Base-by-base conservation (phyloP, 2,888 invertebrate species). In the Agonopterix heracliana region DNA sequence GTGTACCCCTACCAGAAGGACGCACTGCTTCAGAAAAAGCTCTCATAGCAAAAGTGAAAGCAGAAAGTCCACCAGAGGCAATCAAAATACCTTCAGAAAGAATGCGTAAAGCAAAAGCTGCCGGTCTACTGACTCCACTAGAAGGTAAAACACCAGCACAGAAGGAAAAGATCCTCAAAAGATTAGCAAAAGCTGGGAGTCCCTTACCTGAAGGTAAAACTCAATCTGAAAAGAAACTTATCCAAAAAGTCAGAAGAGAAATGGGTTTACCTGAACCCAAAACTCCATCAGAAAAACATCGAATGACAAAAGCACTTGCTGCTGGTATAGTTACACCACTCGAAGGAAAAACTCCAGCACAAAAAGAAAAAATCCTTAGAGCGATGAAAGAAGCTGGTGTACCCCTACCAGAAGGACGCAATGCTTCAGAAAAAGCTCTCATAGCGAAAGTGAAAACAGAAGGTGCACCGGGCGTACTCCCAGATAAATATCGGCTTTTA, bases 401-500 rank as follows among this genome's bases (percentile, higher is more conserved):
- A 9, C 55, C 64, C 0, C 46, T 74, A 14, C 66, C 73, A n/a
- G 47, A 65, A 54, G 68, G 66, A 1, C 49, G 67, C 11, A 67
- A 66, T 3, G 7, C 59, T 17, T 67, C 69, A 8, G 64, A 64
- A 55, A 61, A 61, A 45, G 52, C 57, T 5, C 45, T 66, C 5
- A 56, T 66, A 43, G 48, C 54, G 7, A 63, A 63, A 50, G 44
- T 59, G 2, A 59, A 58, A 53, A 54, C 47, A 26, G 66, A 68
- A 4, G 17, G 17, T 36, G 35, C 34, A n/a, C 1, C 49, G 8
- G 63, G 54, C 1, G 54, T 57, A 34, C 34, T 38, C 1, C 36
- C 49, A 36, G 34, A 17, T 26, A 43, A 11, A 11, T 35, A 3
- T 49, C 45, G 7, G 13, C 13, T 38, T 17, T 17, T 17, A 17